Base-by-base conservation (phyloP, 2,797 vertebrate species). In the Hipposideros larvatus region DNA sequence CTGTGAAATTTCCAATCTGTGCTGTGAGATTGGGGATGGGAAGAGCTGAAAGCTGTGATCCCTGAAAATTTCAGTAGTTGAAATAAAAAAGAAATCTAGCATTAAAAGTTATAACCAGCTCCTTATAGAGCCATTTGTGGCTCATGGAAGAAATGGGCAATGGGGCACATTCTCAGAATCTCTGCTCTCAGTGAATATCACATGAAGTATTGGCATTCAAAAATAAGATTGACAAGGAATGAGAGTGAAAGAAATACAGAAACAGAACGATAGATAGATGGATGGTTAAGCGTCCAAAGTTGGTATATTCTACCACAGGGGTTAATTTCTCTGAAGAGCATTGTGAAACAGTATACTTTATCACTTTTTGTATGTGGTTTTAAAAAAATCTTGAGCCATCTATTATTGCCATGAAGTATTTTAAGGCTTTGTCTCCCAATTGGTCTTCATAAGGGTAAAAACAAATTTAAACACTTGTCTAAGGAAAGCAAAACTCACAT, bases 51-150 rank as follows among this genome's bases (percentile, higher is more conserved):
- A 43, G 19, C 19, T 87, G 53, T 89, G 57, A 82, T 63, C 26
- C 8, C 41, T 48, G 26, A 91, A 80, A 90, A 90, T 79, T 68
- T 21, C 46, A 51, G 15, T 79, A 28, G 41, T 34, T 26, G 55
- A 95, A 96, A 91, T 46, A n/a, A 78, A 95, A 51, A 70, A 53
- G 16, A 82, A 83, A 89, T 83, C 34, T 53, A 28, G 57, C 70
- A 43, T 11, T 37, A 31, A 77, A 65, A 22, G 3, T 78, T 86
- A 31, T 77, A 73, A 77, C 11, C 2, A 21, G 15, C 86, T 84
- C 16, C 83, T 73, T 70, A 14, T 2, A 31, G 48, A 83, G 15
- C 2, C 4, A 59, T 85, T 82, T 89, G 68, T 73, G 21, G 22
- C 22, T 51, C 80, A 85, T 74, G 53, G 53, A 53, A 65, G 19